Evolutionary conservation across 2,797 vertebrate species (phyloP).

Genomic region (Bradypodion pumilum): DNA sequence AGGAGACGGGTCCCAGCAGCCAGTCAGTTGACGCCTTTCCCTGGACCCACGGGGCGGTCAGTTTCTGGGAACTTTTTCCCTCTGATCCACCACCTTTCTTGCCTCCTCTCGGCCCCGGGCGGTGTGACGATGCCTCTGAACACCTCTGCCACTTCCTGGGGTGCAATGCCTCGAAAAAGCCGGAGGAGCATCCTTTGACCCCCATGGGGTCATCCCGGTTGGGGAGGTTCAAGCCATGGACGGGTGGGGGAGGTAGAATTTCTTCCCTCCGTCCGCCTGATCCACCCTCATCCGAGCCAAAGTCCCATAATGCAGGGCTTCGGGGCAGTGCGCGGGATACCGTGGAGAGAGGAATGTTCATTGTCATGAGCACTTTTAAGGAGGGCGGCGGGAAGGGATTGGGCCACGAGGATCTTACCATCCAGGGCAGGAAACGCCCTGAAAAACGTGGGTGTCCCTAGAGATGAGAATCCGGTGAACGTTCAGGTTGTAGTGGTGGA

Average conservation of each 20-base stretch:
- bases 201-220: neutral
- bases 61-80: neutral
- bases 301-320: too few species aligned
- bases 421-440: neutral
- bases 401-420: neutral
- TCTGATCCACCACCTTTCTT: neutral
- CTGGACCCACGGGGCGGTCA: accelerated
- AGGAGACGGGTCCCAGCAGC: slow-evolving; percentile 49
- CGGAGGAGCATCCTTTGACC: neutral
- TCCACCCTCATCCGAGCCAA: too few species aligned
- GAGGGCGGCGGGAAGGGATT: neutral
- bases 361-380: accelerated
- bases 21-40: slow-evolving; percentile 22
- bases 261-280: neutral
- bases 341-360: slow-evolving; percentile 4
- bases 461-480: neutral
- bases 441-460: neutral
- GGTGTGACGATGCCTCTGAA: slow-evolving; percentile 30
- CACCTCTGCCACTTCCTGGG: slow-evolving; percentile 41
- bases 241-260: neutral
- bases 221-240: slow-evolving; percentile 8
- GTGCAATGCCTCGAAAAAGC: neutral
- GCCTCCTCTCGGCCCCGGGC: slow-evolving; percentile 40
- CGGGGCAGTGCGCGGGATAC: too few species aligned
- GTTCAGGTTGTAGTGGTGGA: neutral